Base-by-base conservation (phyloP, 2,797 vertebrate species). In the Oryzias sinensis region DNA sequence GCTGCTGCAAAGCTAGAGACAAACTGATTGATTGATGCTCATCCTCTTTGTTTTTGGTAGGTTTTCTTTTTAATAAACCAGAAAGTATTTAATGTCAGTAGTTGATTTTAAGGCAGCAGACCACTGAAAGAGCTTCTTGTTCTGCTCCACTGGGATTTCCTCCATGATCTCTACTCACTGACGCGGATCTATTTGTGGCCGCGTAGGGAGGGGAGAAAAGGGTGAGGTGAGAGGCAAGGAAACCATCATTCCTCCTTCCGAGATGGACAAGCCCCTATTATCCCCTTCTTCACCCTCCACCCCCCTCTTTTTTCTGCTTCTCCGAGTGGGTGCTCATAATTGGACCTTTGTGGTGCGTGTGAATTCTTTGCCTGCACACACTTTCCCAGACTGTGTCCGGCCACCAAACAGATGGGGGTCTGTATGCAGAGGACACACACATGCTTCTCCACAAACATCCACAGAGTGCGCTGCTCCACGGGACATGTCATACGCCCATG, bases 341-440 rank as follows among this genome's bases (percentile, higher is more conserved):
- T 91, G 90, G 84, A 86, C 84, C 89, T 90, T 91, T 92, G 90
- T 93, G 85, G 80, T 80, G 85, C 85, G 88, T 91, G 89, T 91
- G 89, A 91, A 82, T 90, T 92, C 91, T 92, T 87, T 77, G 70
- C 80, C 72, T 83, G 59, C 59, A 45, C 86, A 77, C 83, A 72
- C 89, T 84, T 92, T 92, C 90, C 81, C 89, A 90, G 83, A 93
- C 88, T 88, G 89, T 87, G 83, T 87, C 89, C 68, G 49, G 75
- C 83, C 82, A 61, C 76, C 74, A 88, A 91, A 92, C 88, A 92
- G 88, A 92, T 90, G 86, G 87, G 33, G 84, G 90, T 92, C 93
- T 95, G 92, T 94, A 92, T 89, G 84, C 88, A 41, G 49, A 62
- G 75, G 72, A 76, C 85, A 89, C 86, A 90, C 90, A 90, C 87